Percentiles rank a stretch among this genome's conserved stretches.
Evolutionary conservation across 2,113 vertebrate species (phyloP).

Genomic region (Oreotrochilus melanogaster): DNA sequence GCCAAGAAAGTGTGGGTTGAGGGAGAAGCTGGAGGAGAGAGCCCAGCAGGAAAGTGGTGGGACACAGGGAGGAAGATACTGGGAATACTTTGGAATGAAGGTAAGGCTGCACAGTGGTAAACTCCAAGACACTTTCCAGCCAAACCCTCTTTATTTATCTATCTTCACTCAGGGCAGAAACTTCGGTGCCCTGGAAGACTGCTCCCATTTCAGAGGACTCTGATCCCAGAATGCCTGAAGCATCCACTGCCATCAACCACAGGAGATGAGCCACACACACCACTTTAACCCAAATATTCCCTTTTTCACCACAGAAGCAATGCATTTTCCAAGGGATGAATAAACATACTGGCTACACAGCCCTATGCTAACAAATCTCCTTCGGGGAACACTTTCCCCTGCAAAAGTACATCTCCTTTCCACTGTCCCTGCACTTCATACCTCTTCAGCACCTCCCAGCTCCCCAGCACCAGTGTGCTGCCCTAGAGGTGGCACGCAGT

Average conservation of each 20-base stretch:
- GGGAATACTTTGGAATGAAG: not conserved
- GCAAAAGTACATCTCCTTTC: not conserved
- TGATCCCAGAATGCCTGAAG: not conserved
- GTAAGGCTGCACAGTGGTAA: not conserved
- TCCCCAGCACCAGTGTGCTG: not conserved
- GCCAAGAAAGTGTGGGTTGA: slow-evolving; percentile 16
- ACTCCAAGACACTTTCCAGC: not conserved
- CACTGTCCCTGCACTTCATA: not conserved
- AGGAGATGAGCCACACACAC: slow-evolving; percentile 27
- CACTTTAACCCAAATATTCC: slow-evolving; percentile 10
- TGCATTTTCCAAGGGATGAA: not conserved
- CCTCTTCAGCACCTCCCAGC: not conserved
- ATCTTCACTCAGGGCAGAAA: not conserved
- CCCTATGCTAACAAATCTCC: not conserved
- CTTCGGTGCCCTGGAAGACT: not conserved
- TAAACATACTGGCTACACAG: not conserved
- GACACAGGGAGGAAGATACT: not conserved
- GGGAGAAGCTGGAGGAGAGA: not conserved
- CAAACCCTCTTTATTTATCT: not conserved
- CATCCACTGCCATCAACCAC: not conserved
- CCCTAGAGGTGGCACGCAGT: not conserved
- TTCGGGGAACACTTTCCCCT: not conserved
- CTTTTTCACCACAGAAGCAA: slow-evolving; percentile 12
- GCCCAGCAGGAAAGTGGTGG: not conserved
- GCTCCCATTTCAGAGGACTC: not conserved